phyloP scores from a whole-genome alignment of 2,113 vertebrate genomes.

The Rhinoptilus africanus region DNA sequence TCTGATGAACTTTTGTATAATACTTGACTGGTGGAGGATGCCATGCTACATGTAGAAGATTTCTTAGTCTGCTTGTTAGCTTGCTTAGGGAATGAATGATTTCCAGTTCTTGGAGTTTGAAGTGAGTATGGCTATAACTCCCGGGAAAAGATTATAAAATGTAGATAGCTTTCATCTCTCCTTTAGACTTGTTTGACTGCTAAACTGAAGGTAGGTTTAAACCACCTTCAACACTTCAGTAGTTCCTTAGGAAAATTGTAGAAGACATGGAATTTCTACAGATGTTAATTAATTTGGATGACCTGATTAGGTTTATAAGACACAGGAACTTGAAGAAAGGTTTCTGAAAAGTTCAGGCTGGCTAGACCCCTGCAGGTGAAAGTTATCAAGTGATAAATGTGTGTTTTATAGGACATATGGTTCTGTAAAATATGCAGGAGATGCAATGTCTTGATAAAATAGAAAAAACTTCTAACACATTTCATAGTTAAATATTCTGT shows the following conservation, averaged over 20 bases:
- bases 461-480: not conserved
- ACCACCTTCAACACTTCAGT: not conserved
- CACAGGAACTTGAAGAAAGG: not conserved
- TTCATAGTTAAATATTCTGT: not conserved
- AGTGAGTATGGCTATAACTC: not conserved
- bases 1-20: not conserved
- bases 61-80: not conserved
- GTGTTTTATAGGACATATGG: not conserved
- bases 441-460: not conserved
- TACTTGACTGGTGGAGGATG: not conserved
- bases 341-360: not conserved
- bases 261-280: not conserved
- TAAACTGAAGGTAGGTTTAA: not conserved
- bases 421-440: not conserved
- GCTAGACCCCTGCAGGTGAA: not conserved
- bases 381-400: not conserved
- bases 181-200: not conserved
- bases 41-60: not conserved
- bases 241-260: not conserved
- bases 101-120: not conserved
- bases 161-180: not conserved
- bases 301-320: not conserved
- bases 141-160: not conserved
- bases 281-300: not conserved
- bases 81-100: not conserved